Base-by-base conservation (phyloP, 1,140 invertebrate species). In the Phymastichus coffea region DNA sequence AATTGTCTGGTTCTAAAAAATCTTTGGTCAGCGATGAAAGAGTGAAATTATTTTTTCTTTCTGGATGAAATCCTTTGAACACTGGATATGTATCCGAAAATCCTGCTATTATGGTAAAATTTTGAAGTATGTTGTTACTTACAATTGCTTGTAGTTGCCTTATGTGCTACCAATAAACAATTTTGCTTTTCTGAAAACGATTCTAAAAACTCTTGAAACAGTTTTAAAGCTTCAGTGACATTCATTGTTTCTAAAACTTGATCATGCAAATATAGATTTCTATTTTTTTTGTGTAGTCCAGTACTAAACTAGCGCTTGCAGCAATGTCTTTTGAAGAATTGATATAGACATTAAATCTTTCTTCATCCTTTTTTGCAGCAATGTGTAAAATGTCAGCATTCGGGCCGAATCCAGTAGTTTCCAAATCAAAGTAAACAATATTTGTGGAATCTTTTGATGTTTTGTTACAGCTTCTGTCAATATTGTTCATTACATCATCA, bases 351-450 rank as follows among this genome's bases (percentile, higher is more conserved):
- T 52, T 56, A 30, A 64, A 67, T 26, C 6, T 43, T 15, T 9
- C 2, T 14, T 46, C 43, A 9, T 62, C 47, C 14, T 2, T 25
- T 40, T 51, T 55, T 15, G 61, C 63, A 22, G 61, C 63, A 35
- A 67, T 63, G 38, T 63, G 63, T 10, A 67, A 37, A 19, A 67
- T 57, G 26, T 63, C 58, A 43, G 30, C 25, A 20, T 35, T 23
- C 22, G 17, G 20, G 10, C 33, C 28, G 9, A 64, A 57, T 40
- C 58, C 63, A 20, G 63, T 61, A 0, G 66, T 67, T 51, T 65
- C 57, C 19, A 65, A 57, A 53, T 67, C 66, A 20, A 65, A 67
- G 61, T 35, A 65, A 12, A 67, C 51, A 2, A 58, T 20, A 26
- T 12, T 35, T 15, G n/a, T n/a, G n/a, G 35, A 58, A 30, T 23